A percentile compares a stretch with the other conserved stretches of the same genome.
Conservation (phyloP, 2,888 invertebrate genomes). For the Dynastes grantii region DNA sequence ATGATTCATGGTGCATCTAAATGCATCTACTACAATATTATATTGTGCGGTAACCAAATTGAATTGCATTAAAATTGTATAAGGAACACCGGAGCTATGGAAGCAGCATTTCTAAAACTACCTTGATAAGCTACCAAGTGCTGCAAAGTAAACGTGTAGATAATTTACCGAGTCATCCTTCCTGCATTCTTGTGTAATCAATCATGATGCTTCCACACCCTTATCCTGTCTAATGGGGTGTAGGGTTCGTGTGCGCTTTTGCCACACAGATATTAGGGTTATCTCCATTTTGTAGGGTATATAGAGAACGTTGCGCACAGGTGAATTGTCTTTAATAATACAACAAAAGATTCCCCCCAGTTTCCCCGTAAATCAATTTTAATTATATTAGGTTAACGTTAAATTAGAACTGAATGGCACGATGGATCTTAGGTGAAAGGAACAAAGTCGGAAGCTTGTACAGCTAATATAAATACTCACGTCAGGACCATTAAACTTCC, state of each 20-base stretch:
- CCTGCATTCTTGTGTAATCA: conserved; percentile 29
- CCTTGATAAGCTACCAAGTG: not conserved
- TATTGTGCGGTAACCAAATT: not conserved
- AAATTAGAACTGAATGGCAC: conserved; percentile 3
- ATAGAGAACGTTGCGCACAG: too few relatives aligned
- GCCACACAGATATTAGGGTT: not conserved
- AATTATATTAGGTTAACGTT: too few relatives aligned
- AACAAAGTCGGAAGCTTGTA: not conserved
- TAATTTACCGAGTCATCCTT: conserved; percentile 18
- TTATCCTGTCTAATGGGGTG: not conserved
- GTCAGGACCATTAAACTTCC: conserved; percentile 4
- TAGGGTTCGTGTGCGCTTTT: conserved; percentile 1
- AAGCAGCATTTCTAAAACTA: not conserved
- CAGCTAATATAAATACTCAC: conserved; percentile 10
- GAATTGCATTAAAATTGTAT: conserved; percentile 9
- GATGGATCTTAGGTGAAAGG: conserved; percentile 16
- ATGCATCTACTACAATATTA: too few relatives aligned
- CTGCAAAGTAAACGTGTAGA: not conserved
- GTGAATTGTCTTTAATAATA: too few relatives aligned
- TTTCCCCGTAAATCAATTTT: too few relatives aligned
- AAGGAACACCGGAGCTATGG: not conserved
- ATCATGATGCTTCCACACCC: conserved; percentile 17
- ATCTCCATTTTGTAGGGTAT: not conserved
- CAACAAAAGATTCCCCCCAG: too few relatives aligned
- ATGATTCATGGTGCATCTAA: too few relatives aligned